phyloP scores from a whole-genome alignment of 35 echinoderm and acorn worm genomes.

The Apostichopus japonicus region DNA sequence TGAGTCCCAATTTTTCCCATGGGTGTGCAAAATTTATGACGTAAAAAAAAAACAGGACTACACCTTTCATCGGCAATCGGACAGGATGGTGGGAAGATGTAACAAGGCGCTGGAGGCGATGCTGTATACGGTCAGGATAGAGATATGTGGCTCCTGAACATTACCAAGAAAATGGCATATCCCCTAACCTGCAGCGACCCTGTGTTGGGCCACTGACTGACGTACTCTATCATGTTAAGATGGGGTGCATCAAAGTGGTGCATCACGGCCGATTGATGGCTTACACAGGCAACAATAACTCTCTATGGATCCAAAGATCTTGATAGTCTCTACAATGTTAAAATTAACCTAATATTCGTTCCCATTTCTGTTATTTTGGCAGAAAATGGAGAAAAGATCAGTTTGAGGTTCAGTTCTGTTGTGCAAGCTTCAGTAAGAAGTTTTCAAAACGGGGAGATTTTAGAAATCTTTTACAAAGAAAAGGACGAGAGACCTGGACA shows the following conservation, averaged over 20 bases:
- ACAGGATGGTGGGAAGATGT: conserved; percentile 52
- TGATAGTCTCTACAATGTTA: background rate
- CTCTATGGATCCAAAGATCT: conserved; percentile 2
- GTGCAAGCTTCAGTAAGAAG: background rate
- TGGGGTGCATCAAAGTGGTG: conserved; percentile 4
- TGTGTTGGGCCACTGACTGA: conserved; percentile 78
- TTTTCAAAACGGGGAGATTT: background rate
- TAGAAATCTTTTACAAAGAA: background rate
- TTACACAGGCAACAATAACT: conserved; percentile 13
- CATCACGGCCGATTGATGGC: conserved; percentile 50
- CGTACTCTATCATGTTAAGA: conserved; percentile 50
- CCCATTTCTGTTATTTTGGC: background rate
- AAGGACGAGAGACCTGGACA: too few relatives aligned
- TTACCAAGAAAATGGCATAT: conserved; percentile 53
- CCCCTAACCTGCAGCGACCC: conserved; percentile 59
- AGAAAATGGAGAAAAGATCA: background rate
- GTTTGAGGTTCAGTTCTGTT: background rate
- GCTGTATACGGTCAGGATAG: conserved; percentile 8
- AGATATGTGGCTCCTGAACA: conserved; percentile 53
- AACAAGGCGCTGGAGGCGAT: conserved; percentile 49
- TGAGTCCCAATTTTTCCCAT: conserved; percentile 26
- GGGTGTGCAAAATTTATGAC: conserved; percentile 20
- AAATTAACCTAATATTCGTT: background rate
- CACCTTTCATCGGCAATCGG: conserved; percentile 51
- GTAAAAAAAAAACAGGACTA: background rate